phyloP scores from a whole-genome alignment of 2,113 vertebrate genomes.

The Syngnathus typhle region DNA sequence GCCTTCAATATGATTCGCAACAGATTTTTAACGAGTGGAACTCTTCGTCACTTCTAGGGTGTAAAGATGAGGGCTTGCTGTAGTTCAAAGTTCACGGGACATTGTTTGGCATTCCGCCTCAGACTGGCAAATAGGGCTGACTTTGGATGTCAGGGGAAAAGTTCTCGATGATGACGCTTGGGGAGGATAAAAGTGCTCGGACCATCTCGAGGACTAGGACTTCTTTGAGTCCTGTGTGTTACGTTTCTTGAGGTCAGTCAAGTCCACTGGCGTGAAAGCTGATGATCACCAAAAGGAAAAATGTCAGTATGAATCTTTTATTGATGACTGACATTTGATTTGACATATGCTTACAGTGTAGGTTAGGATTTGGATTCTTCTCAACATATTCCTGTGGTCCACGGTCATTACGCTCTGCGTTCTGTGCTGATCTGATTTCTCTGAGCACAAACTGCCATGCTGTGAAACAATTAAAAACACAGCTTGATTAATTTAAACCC shows the following conservation, averaged over 20 bases:
- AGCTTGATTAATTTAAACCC: background rate
- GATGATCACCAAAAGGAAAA: slow-evolving; percentile 30
- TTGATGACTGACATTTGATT: background rate
- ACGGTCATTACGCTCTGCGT: slow-evolving; percentile 81
- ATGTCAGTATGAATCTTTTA: background rate
- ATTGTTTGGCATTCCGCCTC: slow-evolving; percentile 35
- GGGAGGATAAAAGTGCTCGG: slow-evolving; percentile 33
- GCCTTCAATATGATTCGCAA: slow-evolving; percentile 35
- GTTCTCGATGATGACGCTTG: slow-evolving; percentile 60
- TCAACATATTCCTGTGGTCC: slow-evolving; percentile 96
- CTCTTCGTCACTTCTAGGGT: slow-evolving; percentile 33
- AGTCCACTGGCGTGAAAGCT: slow-evolving; percentile 90
- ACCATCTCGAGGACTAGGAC: slow-evolving; percentile 71
- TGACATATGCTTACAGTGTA: slow-evolving; percentile 81
- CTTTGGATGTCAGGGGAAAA: slow-evolving; percentile 63
- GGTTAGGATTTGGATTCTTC: slow-evolving; percentile 90
- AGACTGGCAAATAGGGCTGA: slow-evolving; percentile 54
- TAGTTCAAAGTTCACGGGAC: slow-evolving; percentile 53
- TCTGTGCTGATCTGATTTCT: slow-evolving; percentile 85
- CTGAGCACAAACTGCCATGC: slow-evolving; percentile 95
- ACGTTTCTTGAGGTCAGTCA: slow-evolving; percentile 85
- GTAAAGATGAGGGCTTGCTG: slow-evolving; percentile 18
- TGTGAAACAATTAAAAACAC: slow-evolving; percentile 37
- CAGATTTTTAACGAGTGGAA: slow-evolving; percentile 13
- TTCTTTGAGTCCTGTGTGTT: slow-evolving; percentile 86